Evolutionary conservation across 2,113 vertebrate genomes (phyloP), one percentile per base, ranked within the genome.

Genomic region (Epinephelus cyanopodus): DNA sequence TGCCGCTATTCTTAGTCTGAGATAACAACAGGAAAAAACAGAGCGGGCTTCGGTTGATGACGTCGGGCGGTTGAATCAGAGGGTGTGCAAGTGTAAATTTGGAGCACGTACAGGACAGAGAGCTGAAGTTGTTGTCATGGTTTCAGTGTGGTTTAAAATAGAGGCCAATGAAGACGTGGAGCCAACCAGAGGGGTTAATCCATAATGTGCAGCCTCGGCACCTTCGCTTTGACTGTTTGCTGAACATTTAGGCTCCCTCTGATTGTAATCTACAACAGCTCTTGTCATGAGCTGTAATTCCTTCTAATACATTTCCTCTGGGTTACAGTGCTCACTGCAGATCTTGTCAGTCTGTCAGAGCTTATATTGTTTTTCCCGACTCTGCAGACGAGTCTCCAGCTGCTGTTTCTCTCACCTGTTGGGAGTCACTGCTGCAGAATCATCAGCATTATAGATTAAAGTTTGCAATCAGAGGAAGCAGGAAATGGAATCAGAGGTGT

Each of bases 81-180:
- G 17, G 61, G 23, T 47, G 50, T 48, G 25, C 0, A 17, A 4
- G 53, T 25, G 69, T 9, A 42, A 54, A 42, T 2, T 5, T 45
- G 42, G 42, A 45, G 42, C 42, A 12, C 42, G 2, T 12, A 10
- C 42, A 23, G 73, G 56, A 74, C 54, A 19, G 29, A 37, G 66
- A 70, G 61, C 70, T 19, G 25, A 21, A 73, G 37, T 33, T 62
- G 68, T 68, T 81, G 62, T 74, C 67, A 73, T 77, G 84, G 66
- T 81, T 76, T 77, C 72, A 75, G 14, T 2, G 2, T 12, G 58
- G 63, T 27, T 79, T 75, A 45, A 85, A 62, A 82, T 61, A 76
- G 60, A 33, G 53, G 27, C 69, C 53, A 62, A 19, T 54, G 10
- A 65, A 60, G 67, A 9, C n/a, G 17, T 14, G 63, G 33, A 21